Evolutionary conservation across 2,888 invertebrate species (phyloP).

Genomic region (Aleiodes alternator): DNA sequence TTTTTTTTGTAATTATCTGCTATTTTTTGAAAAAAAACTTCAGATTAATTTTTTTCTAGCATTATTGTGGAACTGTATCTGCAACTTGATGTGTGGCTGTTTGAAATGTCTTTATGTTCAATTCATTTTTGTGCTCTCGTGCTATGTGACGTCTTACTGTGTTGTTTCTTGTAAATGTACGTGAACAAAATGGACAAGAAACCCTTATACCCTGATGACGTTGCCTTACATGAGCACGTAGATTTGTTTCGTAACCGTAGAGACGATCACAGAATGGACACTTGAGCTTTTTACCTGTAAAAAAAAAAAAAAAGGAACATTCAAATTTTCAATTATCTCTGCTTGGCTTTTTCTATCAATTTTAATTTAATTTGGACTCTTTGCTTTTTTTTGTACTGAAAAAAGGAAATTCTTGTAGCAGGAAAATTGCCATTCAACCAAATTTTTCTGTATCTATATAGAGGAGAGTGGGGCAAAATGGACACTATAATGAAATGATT

Average conservation of each 20-base stretch:
- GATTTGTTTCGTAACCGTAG: constrained; percentile 94
- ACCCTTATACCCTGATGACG: constrained; percentile 94
- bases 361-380: no score
- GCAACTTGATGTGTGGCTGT: constrained; percentile 73
- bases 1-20: neutral
- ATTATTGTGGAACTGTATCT: constrained; percentile 69
- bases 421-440: no score
- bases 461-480: no score
- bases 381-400: no score
- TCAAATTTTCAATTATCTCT: no score
- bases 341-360: no score
- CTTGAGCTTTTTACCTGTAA: constrained; percentile 91
- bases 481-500: no score
- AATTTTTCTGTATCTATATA: no score
- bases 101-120: constrained; percentile 82
- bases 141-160: constrained; percentile 94
- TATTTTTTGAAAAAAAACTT: no score
- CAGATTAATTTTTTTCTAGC: constrained; percentile 21
- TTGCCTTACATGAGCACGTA: constrained; percentile 93
- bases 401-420: no score
- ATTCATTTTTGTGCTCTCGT: constrained; percentile 89
- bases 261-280: constrained; percentile 94
- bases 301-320: neutral
- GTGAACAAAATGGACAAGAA: constrained; percentile 92
- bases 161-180: constrained; percentile 94